Evolutionary conservation across 2,888 invertebrate species (phyloP).

Genomic region (Crioceris asparagi): DNA sequence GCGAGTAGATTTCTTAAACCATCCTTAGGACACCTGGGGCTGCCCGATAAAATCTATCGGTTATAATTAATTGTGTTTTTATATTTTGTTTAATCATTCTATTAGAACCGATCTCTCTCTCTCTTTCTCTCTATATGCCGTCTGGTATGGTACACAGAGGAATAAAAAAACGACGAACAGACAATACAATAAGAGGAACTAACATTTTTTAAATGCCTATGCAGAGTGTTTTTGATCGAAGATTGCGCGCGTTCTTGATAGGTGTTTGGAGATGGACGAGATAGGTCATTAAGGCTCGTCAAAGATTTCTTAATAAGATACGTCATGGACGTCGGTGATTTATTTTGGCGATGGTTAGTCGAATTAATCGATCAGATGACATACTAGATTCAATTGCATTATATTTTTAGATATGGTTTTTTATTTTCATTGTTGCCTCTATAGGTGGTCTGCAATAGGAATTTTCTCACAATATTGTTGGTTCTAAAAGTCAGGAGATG

Average conservation of each 20-base stretch:
- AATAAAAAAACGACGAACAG: conserved; percentile 21
- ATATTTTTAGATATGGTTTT: too few relatives aligned
- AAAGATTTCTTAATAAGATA: conserved; percentile 12
- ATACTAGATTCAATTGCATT: too few relatives aligned
- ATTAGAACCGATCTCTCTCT: conserved; percentile 35
- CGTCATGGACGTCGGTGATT: conserved; percentile 14
- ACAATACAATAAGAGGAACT: too few relatives aligned
- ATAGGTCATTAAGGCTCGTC: conserved; percentile 16
- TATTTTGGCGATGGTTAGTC: conserved; percentile 24
- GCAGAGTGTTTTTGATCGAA: conserved; percentile 27
- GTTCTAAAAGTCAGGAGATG: too few relatives aligned
- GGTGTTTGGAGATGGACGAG: conserved; percentile 13
- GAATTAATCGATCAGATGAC: too few relatives aligned
- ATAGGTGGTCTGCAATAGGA: too few relatives aligned
- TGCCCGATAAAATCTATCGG: conserved; percentile 36
- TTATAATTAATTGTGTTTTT: conserved; percentile 41
- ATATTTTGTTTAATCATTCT: conserved; percentile 41
- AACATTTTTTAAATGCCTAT: conserved; percentile 35
- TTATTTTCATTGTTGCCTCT: too few relatives aligned
- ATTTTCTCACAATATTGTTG: too few relatives aligned
- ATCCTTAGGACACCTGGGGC: conserved; percentile 37
- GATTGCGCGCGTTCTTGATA: background rate
- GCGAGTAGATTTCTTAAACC: conserved; percentile 17
- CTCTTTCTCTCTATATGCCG: too few relatives aligned
- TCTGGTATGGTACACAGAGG: conserved; percentile 16